Percentiles rank a stretch among this genome's conserved stretches.
These are phyloP conservation scores for Stenchaetothrips biformis DNA, from an alignment of 2,888 invertebrate species.

Conservation along the genomic window DNA sequence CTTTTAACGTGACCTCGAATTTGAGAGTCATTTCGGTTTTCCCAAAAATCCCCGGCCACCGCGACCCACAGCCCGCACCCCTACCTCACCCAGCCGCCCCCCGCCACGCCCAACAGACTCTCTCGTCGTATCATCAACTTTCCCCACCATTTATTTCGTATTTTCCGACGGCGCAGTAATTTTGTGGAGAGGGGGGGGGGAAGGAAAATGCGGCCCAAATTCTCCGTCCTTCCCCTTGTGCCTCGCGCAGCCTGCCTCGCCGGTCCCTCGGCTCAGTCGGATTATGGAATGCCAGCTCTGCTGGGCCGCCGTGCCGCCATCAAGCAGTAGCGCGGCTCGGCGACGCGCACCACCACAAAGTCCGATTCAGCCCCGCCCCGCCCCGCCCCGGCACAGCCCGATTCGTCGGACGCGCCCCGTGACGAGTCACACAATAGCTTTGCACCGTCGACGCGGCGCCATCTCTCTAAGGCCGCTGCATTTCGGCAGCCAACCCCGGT, in stretches of 20 bases:
- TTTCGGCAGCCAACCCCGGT: too few relatives aligned
- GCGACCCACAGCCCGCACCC: too few relatives aligned
- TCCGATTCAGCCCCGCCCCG: neutral
- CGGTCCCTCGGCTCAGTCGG: neutral
- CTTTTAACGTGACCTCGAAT: too few relatives aligned
- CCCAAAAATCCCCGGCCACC: too few relatives aligned
- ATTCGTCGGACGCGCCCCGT: too few relatives aligned
- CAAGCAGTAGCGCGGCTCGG: neutral
- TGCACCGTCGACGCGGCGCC: too few relatives aligned
- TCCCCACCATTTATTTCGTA: conserved; percentile 24
- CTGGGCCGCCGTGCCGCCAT: neutral
- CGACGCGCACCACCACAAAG: neutral
- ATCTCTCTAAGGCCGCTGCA: too few relatives aligned
- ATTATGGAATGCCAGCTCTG: conserved; percentile 21
- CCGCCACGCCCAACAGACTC: neutral
- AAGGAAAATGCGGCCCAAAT: neutral
- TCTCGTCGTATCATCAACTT: conserved; percentile 11
- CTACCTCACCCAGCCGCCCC: too few relatives aligned
- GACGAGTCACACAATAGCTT: too few relatives aligned
- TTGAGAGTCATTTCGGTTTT: too few relatives aligned
- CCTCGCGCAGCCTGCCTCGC: neutral
- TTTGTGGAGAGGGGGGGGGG: neutral
- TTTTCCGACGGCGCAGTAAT: conserved; percentile 18
- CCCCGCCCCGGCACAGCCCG: neutral
- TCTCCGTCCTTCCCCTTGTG: neutral